Evolutionary conservation across 2,888 invertebrate species (phyloP), one percentile per base, ranked within the genome.

Genomic region (Azorinus chamasolen): DNA sequence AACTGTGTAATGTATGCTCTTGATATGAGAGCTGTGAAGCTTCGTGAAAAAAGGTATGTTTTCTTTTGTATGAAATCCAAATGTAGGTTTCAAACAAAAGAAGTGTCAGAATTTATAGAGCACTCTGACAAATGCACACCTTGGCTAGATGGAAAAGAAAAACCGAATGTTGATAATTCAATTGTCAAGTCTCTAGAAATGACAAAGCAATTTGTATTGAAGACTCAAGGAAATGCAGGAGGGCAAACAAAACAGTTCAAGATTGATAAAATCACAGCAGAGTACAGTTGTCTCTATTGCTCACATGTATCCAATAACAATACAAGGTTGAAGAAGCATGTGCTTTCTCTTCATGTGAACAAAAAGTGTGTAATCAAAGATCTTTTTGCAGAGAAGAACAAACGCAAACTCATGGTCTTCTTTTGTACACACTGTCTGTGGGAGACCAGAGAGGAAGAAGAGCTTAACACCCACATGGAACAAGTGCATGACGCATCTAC

Each of bases 101-200:
- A 83, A 58, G 74, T 82, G 8, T 75, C 74, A 8, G 77, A 81
- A 18, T 89, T 76, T 59, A 70, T 86, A 37, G 83, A 77, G 22
- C 90, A 90, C 64, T 77, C 79, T 16, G 84, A 83, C 22, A 69
- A 64, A 43, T 88, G 88, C 65, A 87, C 84, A 37, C 87, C 89
- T 8, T 86, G 85, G 86, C 45, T 79, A 18, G 59, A 71, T 20
- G 53, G 32, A 5, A 61, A 51, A 27, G 39, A 61, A 37, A 72
- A 69, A n/a, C 70, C 62, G 37, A 63, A 76, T 51, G 72, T 84
- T 45, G 83, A 85, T 41, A 51, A 62, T 22, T 43, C 51, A 24
- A 45, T 76, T n/a, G 71, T 82, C 24, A 86, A 83, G 55, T 83
- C 83, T 37, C 55, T 83, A 18, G 83, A 84, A 45, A 58, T 83